Conservation (phyloP, 2,113 vertebrate genomes). For the Neolamprologus sp. region DNA sequence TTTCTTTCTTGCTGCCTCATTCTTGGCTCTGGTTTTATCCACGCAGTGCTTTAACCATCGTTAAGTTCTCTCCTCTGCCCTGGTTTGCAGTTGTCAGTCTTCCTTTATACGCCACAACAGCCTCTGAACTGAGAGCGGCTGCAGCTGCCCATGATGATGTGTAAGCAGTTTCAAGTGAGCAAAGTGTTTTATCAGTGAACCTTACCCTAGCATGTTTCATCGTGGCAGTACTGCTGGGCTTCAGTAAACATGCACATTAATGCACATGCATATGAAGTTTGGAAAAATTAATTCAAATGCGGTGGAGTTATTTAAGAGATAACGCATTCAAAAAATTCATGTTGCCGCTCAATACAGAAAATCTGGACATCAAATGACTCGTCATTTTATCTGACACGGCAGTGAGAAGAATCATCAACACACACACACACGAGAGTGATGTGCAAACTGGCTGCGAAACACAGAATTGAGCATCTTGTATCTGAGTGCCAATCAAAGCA, state of each 20-base stretch:
- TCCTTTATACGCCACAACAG: neutral
- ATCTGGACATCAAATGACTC: neutral
- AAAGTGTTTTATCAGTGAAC: neutral
- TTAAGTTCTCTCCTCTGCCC: neutral
- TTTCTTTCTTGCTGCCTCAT: neutral
- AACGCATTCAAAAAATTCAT: neutral
- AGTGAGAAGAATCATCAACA: neutral
- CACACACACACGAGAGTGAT: neutral
- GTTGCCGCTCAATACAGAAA: neutral
- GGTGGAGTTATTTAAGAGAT: neutral
- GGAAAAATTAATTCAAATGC: neutral
- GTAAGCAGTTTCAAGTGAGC: constrained; percentile 8
- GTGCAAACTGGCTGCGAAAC: neutral
- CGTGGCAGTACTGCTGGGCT: neutral
- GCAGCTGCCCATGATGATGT: neutral
- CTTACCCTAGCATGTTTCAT: neutral
- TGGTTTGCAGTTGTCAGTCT: neutral
- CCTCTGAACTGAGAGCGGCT: neutral
- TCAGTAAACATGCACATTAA: neutral
- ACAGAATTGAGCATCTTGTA: neutral
- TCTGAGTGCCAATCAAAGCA: neutral
- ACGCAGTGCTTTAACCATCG: neutral
- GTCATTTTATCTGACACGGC: neutral
- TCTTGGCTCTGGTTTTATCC: neutral
- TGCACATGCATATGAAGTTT: neutral